Percentiles rank a stretch among this genome's conserved stretches.
Conservation (phyloP, 2,888 invertebrate species). For the Limenitis camilla region DNA sequence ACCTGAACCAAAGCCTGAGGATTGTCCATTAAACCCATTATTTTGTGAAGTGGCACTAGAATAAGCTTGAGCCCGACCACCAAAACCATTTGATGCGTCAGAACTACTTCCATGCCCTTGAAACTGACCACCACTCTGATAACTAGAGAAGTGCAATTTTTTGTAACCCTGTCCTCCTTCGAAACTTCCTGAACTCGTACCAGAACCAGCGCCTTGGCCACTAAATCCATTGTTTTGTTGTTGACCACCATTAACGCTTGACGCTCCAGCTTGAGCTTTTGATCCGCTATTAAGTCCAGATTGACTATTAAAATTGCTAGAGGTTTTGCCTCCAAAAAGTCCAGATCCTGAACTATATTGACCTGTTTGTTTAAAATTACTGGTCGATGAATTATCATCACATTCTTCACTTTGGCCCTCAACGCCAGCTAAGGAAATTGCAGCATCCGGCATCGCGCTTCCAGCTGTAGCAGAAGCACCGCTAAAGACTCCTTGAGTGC, state of each 20-base stretch:
- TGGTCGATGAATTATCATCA: conserved; percentile 3
- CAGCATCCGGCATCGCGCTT: conserved; percentile 36
- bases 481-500: conserved; percentile 44
- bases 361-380: background rate
- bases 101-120: background rate
- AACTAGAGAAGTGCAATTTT: background rate
- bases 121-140: background rate
- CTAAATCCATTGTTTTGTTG: conserved; percentile 3
- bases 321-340: too few species aligned
- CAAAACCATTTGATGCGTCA: background rate
- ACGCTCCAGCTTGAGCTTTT: too few species aligned
- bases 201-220: background rate
- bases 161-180: background rate
- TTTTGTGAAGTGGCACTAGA: background rate
- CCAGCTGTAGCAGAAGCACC: conserved; percentile 41
- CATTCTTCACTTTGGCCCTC: conserved; percentile 2
- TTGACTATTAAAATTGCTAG: too few species aligned
- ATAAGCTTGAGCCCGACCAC: background rate
- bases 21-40: too few species aligned
- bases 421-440: conserved; percentile 30
- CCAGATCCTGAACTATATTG: conserved; percentile 1
- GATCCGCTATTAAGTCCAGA: conserved; percentile 5
- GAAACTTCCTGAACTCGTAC: background rate
- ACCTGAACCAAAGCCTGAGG: too few species aligned
- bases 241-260: too few species aligned